Conservation (phyloP, 2,888 invertebrate species). For the Cyclophora albipunctata region DNA sequence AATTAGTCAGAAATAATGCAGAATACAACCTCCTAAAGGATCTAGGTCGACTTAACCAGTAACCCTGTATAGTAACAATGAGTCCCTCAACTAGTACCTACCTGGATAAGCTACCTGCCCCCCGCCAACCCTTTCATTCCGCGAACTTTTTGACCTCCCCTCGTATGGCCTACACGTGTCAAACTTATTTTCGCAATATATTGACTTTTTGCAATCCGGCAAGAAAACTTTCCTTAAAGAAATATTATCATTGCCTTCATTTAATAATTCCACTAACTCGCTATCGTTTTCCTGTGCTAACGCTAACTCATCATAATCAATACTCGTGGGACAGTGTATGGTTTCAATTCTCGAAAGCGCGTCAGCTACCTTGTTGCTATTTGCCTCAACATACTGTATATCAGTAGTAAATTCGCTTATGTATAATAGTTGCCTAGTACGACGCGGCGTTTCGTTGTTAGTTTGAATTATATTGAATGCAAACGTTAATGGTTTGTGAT, state of each 20-base stretch:
- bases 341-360: conserved; percentile 11
- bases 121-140: not conserved
- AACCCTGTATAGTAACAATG: not conserved
- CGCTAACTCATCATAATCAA: conserved; percentile 14
- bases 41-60: too few relatives aligned
- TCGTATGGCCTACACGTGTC: not conserved
- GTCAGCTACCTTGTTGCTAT: conserved; percentile 12
- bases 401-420: not conserved
- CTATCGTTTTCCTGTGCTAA: conserved; percentile 4
- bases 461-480: not conserved
- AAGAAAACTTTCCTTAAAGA: too few relatives aligned
- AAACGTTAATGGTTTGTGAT: not conserved
- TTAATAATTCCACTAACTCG: not conserved
- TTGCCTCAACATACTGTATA: not conserved
- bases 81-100: not conserved
- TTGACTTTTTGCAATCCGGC: too few relatives aligned
- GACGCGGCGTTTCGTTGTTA: not conserved
- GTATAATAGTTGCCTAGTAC: not conserved
- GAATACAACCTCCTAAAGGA: too few relatives aligned
- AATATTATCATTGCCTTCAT: not conserved
- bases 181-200: too few relatives aligned
- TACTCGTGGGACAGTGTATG: conserved; percentile 6
- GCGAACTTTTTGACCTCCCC: not conserved
- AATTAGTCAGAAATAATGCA: too few relatives aligned
- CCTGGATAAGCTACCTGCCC: not conserved